These are phyloP conservation scores for Cosmia trapezina DNA, from an alignment of 2,888 invertebrate genomes.

Conservation along the genomic window DNA sequence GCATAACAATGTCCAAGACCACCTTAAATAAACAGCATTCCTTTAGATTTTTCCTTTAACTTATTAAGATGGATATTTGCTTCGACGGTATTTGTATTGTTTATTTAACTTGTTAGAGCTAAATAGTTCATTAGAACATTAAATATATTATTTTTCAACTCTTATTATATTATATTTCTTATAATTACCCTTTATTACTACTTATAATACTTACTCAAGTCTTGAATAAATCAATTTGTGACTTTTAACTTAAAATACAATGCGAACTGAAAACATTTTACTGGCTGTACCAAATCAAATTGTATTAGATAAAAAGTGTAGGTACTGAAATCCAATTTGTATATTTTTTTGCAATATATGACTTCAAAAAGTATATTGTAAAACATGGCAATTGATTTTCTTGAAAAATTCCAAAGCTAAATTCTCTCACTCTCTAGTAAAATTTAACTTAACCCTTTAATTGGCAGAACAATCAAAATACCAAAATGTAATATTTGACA, in stretches of 20 bases:
- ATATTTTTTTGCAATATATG: neutral
- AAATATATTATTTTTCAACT: neutral
- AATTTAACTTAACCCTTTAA: too few relatives aligned
- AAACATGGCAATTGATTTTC: neutral
- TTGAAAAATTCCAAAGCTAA: neutral
- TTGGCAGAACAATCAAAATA: too few relatives aligned
- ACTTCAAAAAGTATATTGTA: neutral
- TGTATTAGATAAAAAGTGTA: neutral
- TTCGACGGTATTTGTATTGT: neutral
- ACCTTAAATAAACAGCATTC: constrained; percentile 14
- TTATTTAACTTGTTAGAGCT: neutral
- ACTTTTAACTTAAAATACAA: neutral
- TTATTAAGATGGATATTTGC: neutral
- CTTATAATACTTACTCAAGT: neutral
- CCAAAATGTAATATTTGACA: too few relatives aligned
- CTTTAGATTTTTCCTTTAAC: neutral
- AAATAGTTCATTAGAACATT: neutral
- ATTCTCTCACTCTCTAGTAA: neutral
- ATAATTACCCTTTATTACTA: too few relatives aligned
- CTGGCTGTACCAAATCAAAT: neutral
- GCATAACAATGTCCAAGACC: neutral
- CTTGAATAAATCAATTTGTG: too few relatives aligned
- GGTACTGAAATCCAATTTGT: constrained; percentile 3
- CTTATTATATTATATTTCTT: neutral
- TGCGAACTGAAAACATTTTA: neutral